Base-by-base conservation (phyloP, 1,140 invertebrate species). In the Drosophila nikananu region DNA sequence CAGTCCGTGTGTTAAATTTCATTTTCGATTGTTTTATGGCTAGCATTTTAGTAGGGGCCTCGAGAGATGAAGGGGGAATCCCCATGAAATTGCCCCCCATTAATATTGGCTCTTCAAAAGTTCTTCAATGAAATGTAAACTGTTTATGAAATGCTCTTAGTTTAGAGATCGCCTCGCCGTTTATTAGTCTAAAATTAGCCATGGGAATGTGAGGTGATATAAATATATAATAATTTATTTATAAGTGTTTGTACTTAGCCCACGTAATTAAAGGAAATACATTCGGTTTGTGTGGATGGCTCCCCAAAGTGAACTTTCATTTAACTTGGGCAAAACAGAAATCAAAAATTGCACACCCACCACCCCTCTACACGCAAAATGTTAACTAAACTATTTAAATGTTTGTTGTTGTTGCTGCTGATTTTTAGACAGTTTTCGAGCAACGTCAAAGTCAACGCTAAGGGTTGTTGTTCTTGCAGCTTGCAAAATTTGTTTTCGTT, bases 391-490 rank as follows among this genome's bases (percentile, higher is more conserved):
- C 66, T 72, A 72, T 72, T 58, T 71, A 48, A 72, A 71, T 58
- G 19, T 39, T 72, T 58, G 35, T 72, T 58, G 62, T 37, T 42
- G 49, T 30, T 44, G 9, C 15, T n/a, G 49, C 25, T 19, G 21
- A 63, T 46, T 73, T 73, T 73, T 52, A 73, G 70, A 73, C 70
- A 72, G 46, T 73, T 73, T 73, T 73, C 54, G 70, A 46, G 54
- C 54, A 73, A 51, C 70, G 44, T 73, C 70, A 72, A 73, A 73
- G 70, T 72, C 70, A 72, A 72, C 66, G 27, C 49, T 30, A 63
- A 54, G 37, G 63, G 52, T 30, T 58, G 61, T 30, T 60, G 57
- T 61, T 66, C 62, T 54, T 70, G 62, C 62, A 70, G 37, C 39
- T 70, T 13, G n/a, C 39, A 30, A 19, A 19, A 52, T 30, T 19